Percentiles rank a stretch among this genome's conserved stretches.
phyloP scores from a whole-genome alignment of 2,888 invertebrate genomes.

The Oxycera nigricornis region DNA sequence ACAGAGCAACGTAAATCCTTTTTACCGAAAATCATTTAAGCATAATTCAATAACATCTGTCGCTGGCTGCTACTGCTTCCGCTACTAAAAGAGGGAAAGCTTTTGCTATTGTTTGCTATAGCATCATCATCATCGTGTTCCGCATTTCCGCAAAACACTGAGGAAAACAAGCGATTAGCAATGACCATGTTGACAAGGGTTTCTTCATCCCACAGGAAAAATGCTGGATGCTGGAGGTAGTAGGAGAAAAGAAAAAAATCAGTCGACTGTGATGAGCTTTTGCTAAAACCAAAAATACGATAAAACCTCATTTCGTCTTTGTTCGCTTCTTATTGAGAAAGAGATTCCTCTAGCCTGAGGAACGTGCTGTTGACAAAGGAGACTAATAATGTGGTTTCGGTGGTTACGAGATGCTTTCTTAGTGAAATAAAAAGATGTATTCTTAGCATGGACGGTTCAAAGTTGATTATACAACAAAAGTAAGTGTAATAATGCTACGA shows the following conservation, averaged over 20 bases:
- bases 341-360: too few relatives aligned
- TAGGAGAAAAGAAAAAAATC: conserved; percentile 9
- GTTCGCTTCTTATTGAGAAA: not conserved
- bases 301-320: conserved; percentile 1
- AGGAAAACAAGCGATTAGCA: conserved; percentile 32
- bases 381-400: conserved; percentile 25
- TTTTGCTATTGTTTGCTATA: not conserved
- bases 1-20: too few relatives aligned
- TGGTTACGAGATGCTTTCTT: not conserved
- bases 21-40: conserved; percentile 27
- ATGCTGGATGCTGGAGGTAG: too few relatives aligned
- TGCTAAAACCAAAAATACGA: conserved; percentile 29
- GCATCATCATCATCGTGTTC: not conserved
- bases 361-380: conserved; percentile 1
- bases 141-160: not conserved
- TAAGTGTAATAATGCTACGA: not conserved
- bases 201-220: not conserved
- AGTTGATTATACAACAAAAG: not conserved
- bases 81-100: not conserved
- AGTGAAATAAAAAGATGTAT: not conserved
- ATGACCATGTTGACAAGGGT: conserved; percentile 37
- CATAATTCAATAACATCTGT: conserved; percentile 37
- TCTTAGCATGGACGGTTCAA: not conserved
- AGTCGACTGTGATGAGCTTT: conserved; percentile 34
- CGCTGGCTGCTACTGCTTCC: not conserved